Evolutionary conservation across 2,797 vertebrate species (phyloP).

Genomic region (Pipistrellus kuhlii): DNA sequence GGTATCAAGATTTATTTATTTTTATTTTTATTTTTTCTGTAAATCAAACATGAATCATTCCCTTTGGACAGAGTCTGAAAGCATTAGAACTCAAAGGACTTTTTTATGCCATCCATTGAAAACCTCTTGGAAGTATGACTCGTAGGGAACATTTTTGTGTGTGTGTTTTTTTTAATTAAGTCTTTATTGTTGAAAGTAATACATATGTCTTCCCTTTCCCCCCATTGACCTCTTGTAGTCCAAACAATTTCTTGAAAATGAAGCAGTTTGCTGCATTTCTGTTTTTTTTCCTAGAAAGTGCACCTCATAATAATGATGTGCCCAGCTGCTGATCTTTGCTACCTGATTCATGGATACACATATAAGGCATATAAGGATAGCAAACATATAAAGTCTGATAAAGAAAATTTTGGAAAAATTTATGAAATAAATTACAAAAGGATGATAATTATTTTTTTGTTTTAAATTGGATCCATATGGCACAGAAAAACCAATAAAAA

Average conservation of each 20-base stretch:
- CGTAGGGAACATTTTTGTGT: neutral
- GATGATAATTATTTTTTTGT: neutral
- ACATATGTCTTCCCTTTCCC: no score
- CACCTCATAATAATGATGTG: neutral
- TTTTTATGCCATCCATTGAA: conserved; percentile 1
- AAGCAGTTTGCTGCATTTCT: neutral
- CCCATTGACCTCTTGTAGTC: no score
- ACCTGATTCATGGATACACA: neutral
- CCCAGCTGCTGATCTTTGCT: neutral
- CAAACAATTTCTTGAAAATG: neutral
- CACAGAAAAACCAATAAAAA: neutral
- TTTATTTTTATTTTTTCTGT: no score
- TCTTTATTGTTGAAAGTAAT: no score
- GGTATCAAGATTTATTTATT: neutral
- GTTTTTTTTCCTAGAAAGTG: neutral
- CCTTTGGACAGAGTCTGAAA: neutral
- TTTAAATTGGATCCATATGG: conserved; percentile 2
- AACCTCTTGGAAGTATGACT: neutral
- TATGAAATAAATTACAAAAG: neutral
- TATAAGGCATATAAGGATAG: neutral
- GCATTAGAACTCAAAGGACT: conserved; percentile 46
- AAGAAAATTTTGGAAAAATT: neutral
- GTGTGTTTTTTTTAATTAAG: neutral
- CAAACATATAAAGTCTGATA: neutral
- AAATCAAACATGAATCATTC: neutral